Evolutionary conservation across 2,113 vertebrate species (phyloP).

Genomic region (Bos indicus): DNA sequence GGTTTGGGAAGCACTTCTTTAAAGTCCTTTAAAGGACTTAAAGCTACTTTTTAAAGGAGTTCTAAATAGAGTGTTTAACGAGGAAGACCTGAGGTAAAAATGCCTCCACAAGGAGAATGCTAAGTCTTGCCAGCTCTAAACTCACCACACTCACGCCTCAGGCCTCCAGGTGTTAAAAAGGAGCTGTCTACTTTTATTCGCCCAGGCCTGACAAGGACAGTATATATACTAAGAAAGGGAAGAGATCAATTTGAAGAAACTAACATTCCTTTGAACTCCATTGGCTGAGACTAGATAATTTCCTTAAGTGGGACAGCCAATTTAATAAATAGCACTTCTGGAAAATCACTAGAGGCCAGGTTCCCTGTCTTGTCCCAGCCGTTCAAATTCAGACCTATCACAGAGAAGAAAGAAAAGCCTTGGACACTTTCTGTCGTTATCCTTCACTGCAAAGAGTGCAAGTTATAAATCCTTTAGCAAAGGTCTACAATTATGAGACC

Average conservation of each 20-base stretch:
- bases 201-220: background rate
- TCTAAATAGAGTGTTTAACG: background rate
- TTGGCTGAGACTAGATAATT: background rate
- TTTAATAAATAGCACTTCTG: background rate
- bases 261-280: background rate
- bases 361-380: background rate
- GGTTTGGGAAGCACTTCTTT: background rate
- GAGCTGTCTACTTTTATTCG: background rate
- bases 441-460: background rate
- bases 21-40: background rate
- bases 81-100: background rate
- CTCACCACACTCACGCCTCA: background rate
- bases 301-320: background rate
- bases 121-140: background rate
- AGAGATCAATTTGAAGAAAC: background rate
- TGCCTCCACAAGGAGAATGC: background rate
- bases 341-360: background rate
- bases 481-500: conserved; percentile 16
- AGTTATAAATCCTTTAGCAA: background rate
- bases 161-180: background rate
- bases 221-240: background rate
- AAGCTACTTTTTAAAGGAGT: background rate
- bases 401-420: background rate
- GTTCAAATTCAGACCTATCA: conserved; percentile 10
- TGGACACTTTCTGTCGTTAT: background rate